phyloP scores from a whole-genome alignment of 1,140 invertebrate genomes.

The Dinoponera quadriceps region DNA sequence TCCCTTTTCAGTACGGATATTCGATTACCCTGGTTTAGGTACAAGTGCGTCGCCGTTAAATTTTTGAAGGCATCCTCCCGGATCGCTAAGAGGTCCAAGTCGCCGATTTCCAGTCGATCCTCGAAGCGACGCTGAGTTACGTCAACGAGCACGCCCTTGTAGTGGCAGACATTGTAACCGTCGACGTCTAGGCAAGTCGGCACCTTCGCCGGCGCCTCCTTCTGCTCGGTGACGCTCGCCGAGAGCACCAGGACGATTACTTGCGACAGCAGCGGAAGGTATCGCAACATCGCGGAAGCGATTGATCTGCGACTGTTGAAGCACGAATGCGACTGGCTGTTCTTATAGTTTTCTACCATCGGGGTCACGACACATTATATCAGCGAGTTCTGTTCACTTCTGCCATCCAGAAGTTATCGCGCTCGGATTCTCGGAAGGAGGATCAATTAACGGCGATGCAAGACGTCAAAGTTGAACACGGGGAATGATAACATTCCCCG shows the following conservation, averaged over 20 bases:
- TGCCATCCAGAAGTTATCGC: constrained; percentile 33
- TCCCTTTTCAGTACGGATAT: constrained; percentile 52
- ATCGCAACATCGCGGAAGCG: constrained; percentile 13
- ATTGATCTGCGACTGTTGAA: neutral
- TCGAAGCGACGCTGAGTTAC: constrained; percentile 32
- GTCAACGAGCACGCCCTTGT: constrained; percentile 51
- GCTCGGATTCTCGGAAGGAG: constrained; percentile 4
- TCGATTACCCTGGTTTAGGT: constrained; percentile 53
- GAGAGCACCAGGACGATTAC: neutral
- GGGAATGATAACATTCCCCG: no score
- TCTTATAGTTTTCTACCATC: constrained; percentile 6
- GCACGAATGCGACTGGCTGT: neutral
- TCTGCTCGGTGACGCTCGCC: neutral
- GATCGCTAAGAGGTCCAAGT: constrained; percentile 59
- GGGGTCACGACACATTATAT: constrained; percentile 6
- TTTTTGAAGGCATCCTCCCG: constrained; percentile 64
- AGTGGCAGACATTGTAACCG: constrained; percentile 52
- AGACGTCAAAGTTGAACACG: constrained; percentile 24
- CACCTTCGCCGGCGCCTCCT: neutral
- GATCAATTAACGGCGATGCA: neutral
- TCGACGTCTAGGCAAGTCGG: neutral
- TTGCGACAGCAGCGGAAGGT: neutral
- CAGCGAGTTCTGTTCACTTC: constrained; percentile 12
- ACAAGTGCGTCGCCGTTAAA: constrained; percentile 28
- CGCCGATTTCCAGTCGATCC: constrained; percentile 22